Evolutionary conservation across 2,888 invertebrate species (phyloP).

Genomic region (Lasioglossum villosulum): DNA sequence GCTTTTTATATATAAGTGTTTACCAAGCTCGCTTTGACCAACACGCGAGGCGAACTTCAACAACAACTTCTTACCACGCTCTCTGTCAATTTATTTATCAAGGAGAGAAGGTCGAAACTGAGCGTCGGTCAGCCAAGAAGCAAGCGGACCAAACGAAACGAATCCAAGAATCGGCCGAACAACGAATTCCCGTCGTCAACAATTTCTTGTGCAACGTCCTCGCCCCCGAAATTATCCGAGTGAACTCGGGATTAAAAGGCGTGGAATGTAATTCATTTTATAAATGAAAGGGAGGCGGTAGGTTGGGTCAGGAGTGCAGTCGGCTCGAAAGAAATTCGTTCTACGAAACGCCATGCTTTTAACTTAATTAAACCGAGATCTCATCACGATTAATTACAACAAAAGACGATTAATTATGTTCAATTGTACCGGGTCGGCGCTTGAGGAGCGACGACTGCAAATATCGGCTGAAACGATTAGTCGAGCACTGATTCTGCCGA

Average conservation of each 20-base stretch:
- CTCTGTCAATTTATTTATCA: not conserved
- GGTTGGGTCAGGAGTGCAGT: not conserved
- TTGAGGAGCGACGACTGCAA: not conserved
- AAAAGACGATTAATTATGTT: constrained; percentile 23
- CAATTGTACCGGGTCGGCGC: not conserved
- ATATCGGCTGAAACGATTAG: constrained; percentile 17
- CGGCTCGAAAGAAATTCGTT: constrained; percentile 25
- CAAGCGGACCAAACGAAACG: not conserved
- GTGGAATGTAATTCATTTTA: constrained; percentile 37
- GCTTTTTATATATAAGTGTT: not conserved
- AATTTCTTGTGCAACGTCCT: not conserved
- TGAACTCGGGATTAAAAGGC: constrained; percentile 20
- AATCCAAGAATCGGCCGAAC: not conserved
- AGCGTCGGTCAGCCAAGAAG: not conserved
- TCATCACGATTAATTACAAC: constrained; percentile 45
- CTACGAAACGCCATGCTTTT: not conserved
- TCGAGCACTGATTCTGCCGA: constrained; percentile 1
- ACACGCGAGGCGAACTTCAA: not conserved
- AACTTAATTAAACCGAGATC: constrained; percentile 45
- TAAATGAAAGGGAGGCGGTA: not conserved
- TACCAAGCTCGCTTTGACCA: not conserved
- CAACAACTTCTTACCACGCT: constrained; percentile 1
- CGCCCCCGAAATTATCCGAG: not conserved
- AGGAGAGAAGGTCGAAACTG: not conserved
- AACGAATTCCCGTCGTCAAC: not conserved